phyloP scores from a whole-genome alignment of 2,797 vertebrate genomes.

The Lutra lutra region DNA sequence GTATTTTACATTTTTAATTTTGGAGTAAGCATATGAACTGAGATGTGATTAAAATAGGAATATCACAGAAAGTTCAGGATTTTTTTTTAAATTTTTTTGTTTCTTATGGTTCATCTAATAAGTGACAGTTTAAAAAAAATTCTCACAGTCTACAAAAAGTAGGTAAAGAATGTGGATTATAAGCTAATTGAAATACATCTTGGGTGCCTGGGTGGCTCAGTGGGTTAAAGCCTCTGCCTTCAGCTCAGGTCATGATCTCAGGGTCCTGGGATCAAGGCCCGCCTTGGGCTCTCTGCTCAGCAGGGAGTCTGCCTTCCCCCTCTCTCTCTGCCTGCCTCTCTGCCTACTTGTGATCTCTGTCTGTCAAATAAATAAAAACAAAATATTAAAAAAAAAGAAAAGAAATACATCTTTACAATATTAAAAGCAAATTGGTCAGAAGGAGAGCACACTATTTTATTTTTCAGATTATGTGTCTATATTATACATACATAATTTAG shows the following conservation, averaged over 20 bases:
- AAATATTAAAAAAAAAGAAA: too few species aligned
- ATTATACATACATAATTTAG: neutral
- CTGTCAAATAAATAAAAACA: too few species aligned
- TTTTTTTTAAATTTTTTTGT: neutral
- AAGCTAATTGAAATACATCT: neutral
- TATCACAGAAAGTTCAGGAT: neutral
- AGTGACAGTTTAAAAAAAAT: neutral
- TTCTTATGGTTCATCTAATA: neutral
- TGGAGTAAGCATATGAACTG: neutral
- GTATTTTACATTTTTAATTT: neutral
- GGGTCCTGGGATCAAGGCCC: too few species aligned
- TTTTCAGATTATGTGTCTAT: neutral
- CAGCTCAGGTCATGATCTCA: too few species aligned
- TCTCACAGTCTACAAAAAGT: neutral
- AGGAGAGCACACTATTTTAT: neutral
- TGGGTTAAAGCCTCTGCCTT: too few species aligned
- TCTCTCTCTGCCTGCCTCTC: too few species aligned
- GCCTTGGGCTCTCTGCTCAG: too few species aligned
- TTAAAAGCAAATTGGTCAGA: neutral
- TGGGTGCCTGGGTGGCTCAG: neutral
- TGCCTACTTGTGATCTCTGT: too few species aligned
- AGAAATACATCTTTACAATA: neutral
- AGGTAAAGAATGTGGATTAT: neutral
- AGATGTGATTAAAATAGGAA: neutral
- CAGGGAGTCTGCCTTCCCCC: too few species aligned